Conservation (phyloP, 2,113 vertebrate species). For the Amblyopsis rosae region DNA sequence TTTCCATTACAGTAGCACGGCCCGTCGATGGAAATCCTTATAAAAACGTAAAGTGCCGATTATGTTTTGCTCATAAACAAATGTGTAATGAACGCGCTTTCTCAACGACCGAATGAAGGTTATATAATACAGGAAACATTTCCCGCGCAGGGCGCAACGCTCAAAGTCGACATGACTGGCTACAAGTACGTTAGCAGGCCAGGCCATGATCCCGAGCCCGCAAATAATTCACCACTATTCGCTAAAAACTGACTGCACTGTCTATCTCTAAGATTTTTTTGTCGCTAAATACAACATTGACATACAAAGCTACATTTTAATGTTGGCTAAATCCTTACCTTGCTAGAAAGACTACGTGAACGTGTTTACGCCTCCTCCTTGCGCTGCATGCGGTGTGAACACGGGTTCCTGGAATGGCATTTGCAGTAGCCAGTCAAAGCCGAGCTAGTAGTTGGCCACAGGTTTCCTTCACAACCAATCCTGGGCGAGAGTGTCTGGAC, state of each 20-base stretch:
- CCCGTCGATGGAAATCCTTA: constrained; percentile 53
- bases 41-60: neutral
- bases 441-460: constrained; percentile 74
- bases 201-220: constrained; percentile 11
- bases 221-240: neutral
- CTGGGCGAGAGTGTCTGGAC: constrained; percentile 27
- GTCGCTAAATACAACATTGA: too few relatives aligned
- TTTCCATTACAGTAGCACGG: constrained; percentile 44
- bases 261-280: neutral
- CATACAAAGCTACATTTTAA: neutral
- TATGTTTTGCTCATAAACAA: neutral
- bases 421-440: constrained; percentile 64
- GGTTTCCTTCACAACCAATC: constrained; percentile 55
- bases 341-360: constrained; percentile 68
- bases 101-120: neutral
- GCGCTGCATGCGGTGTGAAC: constrained; percentile 93
- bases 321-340: constrained; percentile 69
- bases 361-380: constrained; percentile 83
- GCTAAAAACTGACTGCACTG: neutral
- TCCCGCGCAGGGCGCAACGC: constrained; percentile 63
- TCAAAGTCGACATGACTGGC: constrained; percentile 56
- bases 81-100: neutral
- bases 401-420: constrained; percentile 79
- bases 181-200: constrained; percentile 51
- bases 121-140: constrained; percentile 35